Base-by-base conservation (phyloP, 2,113 vertebrate genomes). In the Zingel zingel region DNA sequence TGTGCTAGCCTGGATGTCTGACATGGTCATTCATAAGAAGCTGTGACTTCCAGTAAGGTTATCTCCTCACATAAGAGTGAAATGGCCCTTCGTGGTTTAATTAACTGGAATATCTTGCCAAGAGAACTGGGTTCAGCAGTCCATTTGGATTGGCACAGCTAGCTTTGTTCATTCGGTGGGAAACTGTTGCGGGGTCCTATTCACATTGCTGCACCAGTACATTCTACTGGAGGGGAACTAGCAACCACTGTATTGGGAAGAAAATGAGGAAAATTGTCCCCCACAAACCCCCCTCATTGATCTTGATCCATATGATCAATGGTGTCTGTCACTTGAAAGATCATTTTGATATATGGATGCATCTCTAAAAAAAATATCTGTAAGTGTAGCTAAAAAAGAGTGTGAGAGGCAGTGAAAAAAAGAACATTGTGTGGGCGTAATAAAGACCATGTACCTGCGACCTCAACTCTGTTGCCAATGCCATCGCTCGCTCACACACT, bases 391-490 rank as follows among this genome's bases (percentile, higher is more conserved):
- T 0, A 58, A 62, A 67, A 45, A 33, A 64, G 56, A 67, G 7
- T 36, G 50, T 36, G 14, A 58, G 50, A 70, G 27, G 65, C 75
- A 70, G 43, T 43, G n/a, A 79, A 54, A 75, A 71, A 77, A 58
- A 79, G 54, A 23, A 27, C 39, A 43, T 3, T 25, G 75, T 36
- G 91, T 92, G 82, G 87, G 93, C 2, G 83, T 39, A 1, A 71
- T 30, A 18, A 62, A 82, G 88, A 89, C 78, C 82, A 84, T 5
- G 58, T 77, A 81, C 50, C 19, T 47, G 56, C 51, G 53, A 86
- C 74, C 74, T 81, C 74, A 65, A 13, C 67, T 30, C 56, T 15
- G 25, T 63, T 66, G 62, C 75, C 56, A 59, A 58, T 51, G 67
- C 27, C 72, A 2, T 16, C 45, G n/a, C 2, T 59, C 25, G 6